These are phyloP conservation scores for Stictonetta naevosa DNA, from an alignment of 2,113 vertebrate species.

Conservation along the genomic window DNA sequence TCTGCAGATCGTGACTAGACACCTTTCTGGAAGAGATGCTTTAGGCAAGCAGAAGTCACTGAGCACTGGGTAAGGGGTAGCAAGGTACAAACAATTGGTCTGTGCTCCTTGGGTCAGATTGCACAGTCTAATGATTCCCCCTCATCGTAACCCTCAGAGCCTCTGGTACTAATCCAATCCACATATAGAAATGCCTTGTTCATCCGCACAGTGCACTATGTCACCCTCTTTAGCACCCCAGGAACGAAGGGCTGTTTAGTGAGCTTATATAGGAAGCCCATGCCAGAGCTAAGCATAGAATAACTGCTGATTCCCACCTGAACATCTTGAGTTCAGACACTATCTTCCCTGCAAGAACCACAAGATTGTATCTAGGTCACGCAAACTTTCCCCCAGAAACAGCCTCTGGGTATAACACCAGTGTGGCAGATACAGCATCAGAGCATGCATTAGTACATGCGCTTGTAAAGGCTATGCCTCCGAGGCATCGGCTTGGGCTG, in stretches of 20 bases:
- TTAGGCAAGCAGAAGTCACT: not conserved
- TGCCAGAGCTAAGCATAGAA: not conserved
- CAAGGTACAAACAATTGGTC: not conserved
- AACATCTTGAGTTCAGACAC: not conserved
- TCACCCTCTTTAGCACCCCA: not conserved
- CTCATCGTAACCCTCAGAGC: not conserved
- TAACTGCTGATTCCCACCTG: not conserved
- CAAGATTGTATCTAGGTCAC: conserved; percentile 13
- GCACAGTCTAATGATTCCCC: not conserved
- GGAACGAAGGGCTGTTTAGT: not conserved
- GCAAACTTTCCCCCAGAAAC: conserved; percentile 18
- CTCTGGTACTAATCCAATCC: not conserved
- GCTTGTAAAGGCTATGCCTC: conserved; percentile 7
- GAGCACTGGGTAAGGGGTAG: not conserved
- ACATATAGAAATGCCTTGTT: not conserved
- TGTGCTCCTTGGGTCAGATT: not conserved
- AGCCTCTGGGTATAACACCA: conserved; percentile 41
- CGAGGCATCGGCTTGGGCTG: not conserved
- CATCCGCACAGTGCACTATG: not conserved
- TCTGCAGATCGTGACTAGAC: conserved; percentile 20
- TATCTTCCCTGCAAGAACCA: not conserved
- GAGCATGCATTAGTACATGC: not conserved
- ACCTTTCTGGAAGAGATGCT: conserved; percentile 23
- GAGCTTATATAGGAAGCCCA: not conserved
- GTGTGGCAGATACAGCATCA: conserved; percentile 22